Evolutionary conservation across 1,140 invertebrate species (phyloP), one percentile per base, ranked within the genome.

Genomic region (Yoshiicerus persimilis): DNA sequence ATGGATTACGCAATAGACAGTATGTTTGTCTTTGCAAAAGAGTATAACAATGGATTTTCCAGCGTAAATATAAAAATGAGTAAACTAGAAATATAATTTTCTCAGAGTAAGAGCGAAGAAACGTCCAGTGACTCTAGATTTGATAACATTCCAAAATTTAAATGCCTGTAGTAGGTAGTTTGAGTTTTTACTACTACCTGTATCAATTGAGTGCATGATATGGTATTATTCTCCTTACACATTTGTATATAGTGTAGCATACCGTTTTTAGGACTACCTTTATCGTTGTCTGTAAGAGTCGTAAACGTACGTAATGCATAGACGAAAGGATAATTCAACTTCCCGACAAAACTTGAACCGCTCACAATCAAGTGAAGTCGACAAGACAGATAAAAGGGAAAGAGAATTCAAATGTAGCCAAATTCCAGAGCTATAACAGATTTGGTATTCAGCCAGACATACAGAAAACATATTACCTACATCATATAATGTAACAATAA

Each of bases 91-190:
- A 47, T 20, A 56, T n/a, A n/a, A n/a, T n/a, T n/a, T n/a, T n/a
- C n/a, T n/a, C n/a, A 56, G 8, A 4, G 8, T 11, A 47, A 56
- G 3, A 56, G 16, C 2, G 25, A 32, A 13, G 66, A 70, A 25
- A 70, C 11, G 25, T 30, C 27, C 13, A 13, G 25, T 3, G 13
- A 23, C 75, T 75, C 20, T 36, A 36, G 30, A 36, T 80, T 80
- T 30, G n/a, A 34, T 38, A 80, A 80, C 75, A 80, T 80, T 80
- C 75, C 75, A 34, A 80, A 80, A 80, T 80, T 25, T 80, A 80
- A 80, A 80, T 80, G 32, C 34, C 75, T 80, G 20, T n/a, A 34
- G 30, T 77, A 23, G 20, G 0, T 70, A 70, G 9, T 70, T n/a
- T n/a, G n/a, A n/a, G n/a, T n/a, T n/a, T n/a, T 70, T 70, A 56